These are phyloP conservation scores for Scleropages formosus DNA, from an alignment of 2,797 vertebrate species.

Conservation along the genomic window DNA sequence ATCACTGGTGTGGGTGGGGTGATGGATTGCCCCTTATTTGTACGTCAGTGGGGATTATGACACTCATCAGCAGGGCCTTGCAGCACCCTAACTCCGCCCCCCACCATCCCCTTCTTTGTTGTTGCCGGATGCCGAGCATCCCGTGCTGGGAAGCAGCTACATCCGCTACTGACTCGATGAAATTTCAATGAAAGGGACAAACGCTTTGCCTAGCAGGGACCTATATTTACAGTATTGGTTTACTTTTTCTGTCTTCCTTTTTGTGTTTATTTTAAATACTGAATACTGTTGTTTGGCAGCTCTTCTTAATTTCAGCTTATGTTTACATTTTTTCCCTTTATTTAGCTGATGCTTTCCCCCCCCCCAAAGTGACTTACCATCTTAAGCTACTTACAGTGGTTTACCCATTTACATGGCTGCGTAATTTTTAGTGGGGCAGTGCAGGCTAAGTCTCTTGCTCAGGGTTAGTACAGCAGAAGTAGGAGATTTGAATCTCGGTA, in stretches of 20 bases:
- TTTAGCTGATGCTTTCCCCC: no score
- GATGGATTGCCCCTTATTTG: slow-evolving; percentile 48
- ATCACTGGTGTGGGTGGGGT: slow-evolving; percentile 36
- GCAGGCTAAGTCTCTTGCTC: no score
- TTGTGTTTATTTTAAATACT: not conserved
- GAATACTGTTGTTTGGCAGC: no score
- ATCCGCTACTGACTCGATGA: not conserved
- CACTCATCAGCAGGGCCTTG: not conserved
- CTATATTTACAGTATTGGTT: no score
- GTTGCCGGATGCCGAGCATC: not conserved
- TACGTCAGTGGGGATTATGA: not conserved
- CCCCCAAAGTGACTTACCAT: no score
- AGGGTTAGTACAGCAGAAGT: no score
- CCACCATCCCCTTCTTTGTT: not conserved
- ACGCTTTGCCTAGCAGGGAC: not conserved
- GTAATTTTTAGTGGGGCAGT: no score
- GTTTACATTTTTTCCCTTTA: no score
- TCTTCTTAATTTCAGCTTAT: no score
- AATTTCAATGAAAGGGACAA: slow-evolving; percentile 12
- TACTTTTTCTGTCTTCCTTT: slow-evolving; percentile 1
- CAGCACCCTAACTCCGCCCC: not conserved
- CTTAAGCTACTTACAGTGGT: no score
- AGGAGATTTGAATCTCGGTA: no score
- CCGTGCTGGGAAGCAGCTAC: not conserved
- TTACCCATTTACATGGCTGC: no score